Percentiles rank a stretch among this genome's conserved stretches.
phyloP scores from a whole-genome alignment of 2,113 vertebrate species.

The Podarcis raffonei region DNA sequence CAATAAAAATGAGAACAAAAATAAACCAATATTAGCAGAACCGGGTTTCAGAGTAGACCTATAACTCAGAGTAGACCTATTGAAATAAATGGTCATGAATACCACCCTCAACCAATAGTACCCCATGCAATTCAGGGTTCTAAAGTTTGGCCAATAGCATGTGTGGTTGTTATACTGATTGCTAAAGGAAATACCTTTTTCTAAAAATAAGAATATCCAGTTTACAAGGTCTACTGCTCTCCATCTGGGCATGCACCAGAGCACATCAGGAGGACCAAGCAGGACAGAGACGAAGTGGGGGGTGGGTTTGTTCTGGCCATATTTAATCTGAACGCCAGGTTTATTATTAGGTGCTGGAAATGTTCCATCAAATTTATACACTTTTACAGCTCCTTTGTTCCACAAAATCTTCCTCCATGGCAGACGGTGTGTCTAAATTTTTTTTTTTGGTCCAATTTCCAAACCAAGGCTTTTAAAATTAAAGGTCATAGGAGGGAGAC shows the following conservation, averaged over 20 bases:
- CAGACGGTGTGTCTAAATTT: background rate
- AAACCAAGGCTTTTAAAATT: background rate
- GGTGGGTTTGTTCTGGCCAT: too few species aligned
- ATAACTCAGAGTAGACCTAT: too few species aligned
- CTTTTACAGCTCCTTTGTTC: background rate
- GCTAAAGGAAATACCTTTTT: background rate
- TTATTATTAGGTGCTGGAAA: conserved; percentile 6
- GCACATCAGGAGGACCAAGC: background rate
- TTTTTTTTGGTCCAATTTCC: background rate
- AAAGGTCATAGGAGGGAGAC: background rate
- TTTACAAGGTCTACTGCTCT: background rate
- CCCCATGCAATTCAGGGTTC: too few species aligned
- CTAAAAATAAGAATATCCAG: background rate
- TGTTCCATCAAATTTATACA: conserved; percentile 13
- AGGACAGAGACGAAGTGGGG: background rate
- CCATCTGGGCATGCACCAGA: background rate
- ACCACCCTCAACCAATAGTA: too few species aligned
- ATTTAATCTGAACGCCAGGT: background rate
- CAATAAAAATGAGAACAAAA: too few species aligned
- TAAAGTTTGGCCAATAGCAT: background rate
- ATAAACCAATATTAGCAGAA: too few species aligned
- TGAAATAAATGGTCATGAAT: too few species aligned
- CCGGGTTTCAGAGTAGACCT: too few species aligned
- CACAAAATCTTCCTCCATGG: background rate
- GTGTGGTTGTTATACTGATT: fast-evolving